Conservation (phyloP, 2,888 invertebrate genomes). For the Ochlodes sylvanus region DNA sequence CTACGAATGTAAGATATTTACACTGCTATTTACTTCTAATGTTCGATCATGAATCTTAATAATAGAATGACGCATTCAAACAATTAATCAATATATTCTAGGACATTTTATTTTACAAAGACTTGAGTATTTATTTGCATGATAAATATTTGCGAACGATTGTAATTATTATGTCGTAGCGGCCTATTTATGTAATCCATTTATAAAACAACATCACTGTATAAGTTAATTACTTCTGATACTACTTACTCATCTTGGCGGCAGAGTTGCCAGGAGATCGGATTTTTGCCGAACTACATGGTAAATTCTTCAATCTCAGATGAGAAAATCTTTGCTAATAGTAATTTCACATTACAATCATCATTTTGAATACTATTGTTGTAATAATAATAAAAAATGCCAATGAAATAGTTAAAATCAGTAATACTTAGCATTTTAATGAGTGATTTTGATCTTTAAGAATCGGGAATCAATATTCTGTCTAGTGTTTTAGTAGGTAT, state of each 20-base stretch:
- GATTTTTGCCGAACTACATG: background rate
- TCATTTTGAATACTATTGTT: too few relatives aligned
- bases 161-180: conserved; percentile 32
- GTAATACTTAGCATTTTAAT: too few relatives aligned
- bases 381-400: too few relatives aligned
- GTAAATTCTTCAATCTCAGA: too few relatives aligned
- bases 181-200: conserved; percentile 32
- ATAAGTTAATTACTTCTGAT: background rate
- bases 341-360: background rate
- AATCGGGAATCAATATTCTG: too few relatives aligned
- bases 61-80: conserved; percentile 21
- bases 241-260: background rate
- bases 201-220: conserved; percentile 5
- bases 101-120: conserved; percentile 22
- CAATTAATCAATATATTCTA: conserved; percentile 30
- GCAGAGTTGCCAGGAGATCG: background rate
- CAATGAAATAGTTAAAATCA: too few relatives aligned
- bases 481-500: too few relatives aligned
- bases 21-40: background rate
- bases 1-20: background rate
- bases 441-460: too few relatives aligned
- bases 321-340: too few relatives aligned
- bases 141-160: conserved; percentile 25
- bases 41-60: conserved; percentile 24
- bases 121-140: conserved; percentile 34